Evolutionary conservation across 2,113 vertebrate genomes (phyloP).

Genomic region (Tachuris rubrigastra): DNA sequence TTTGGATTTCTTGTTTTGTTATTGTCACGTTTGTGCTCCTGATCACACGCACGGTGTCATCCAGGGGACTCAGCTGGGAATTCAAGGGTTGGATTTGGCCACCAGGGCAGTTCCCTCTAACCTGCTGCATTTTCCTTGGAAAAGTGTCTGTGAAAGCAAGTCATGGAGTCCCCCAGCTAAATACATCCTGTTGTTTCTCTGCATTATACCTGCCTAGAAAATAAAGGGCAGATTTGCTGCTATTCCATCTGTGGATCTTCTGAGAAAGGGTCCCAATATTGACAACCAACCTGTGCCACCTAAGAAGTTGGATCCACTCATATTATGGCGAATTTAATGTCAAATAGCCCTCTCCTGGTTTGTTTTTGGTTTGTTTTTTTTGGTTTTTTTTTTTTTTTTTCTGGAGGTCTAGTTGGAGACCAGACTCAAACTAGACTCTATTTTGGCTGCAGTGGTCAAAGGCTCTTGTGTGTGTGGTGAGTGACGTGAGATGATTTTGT

Average conservation of each 20-base stretch:
- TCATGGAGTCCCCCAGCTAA: background rate
- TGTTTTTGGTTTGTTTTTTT: background rate
- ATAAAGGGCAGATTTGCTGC: background rate
- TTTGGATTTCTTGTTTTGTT: background rate
- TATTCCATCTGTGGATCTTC: background rate
- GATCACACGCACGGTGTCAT: background rate
- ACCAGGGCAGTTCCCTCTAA: background rate
- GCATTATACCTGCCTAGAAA: background rate
- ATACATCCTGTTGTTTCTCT: background rate
- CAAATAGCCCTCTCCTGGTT: background rate
- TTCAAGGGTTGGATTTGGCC: background rate
- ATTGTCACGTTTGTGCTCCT: background rate
- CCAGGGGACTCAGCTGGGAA: background rate
- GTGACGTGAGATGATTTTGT: background rate
- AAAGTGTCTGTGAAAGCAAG: background rate
- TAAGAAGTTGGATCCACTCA: background rate
- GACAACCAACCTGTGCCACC: background rate
- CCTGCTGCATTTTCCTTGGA: background rate
- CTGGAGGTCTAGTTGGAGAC: background rate
- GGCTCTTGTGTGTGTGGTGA: background rate
- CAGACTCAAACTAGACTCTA: background rate
- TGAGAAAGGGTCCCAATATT: background rate
- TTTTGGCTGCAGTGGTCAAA: background rate
- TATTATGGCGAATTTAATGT: background rate
- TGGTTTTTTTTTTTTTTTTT: background rate